Evolutionary conservation across 2,113 vertebrate species (phyloP).

Genomic region (Phycodurus eques): DNA sequence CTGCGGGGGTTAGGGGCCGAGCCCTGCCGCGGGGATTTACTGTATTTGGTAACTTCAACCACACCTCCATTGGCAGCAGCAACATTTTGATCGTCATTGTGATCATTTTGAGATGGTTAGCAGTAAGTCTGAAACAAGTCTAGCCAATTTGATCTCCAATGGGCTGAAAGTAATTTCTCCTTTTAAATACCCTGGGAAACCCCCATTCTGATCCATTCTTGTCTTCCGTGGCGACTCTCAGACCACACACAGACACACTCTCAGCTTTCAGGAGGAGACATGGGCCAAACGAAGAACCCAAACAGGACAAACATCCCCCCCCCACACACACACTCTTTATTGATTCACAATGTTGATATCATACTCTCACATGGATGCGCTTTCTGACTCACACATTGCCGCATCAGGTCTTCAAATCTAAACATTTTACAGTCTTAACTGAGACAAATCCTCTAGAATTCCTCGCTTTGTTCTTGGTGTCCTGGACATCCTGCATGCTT

Average conservation of each 20-base stretch:
- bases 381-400: conserved; percentile 14
- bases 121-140: background rate
- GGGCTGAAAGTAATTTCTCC: conserved; percentile 6
- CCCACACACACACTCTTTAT: conserved; percentile 31
- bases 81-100: background rate
- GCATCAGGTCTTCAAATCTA: conserved; percentile 22
- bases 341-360: conserved; percentile 51
- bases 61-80: background rate
- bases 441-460: conserved; percentile 42
- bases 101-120: background rate
- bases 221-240: conserved; percentile 15
- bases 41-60: too few species aligned
- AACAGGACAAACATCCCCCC: conserved; percentile 57
- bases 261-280: conserved; percentile 60
- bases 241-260: conserved; percentile 41
- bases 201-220: conserved; percentile 17
- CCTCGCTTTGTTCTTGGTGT: conserved; percentile 21
- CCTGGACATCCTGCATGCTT: conserved; percentile 41
- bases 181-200: conserved; percentile 39
- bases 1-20: too few species aligned
- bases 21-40: too few species aligned
- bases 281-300: conserved; percentile 48
- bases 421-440: conserved; percentile 44
- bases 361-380: conserved; percentile 11
- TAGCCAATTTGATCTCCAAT: conserved; percentile 8